A percentile compares a stretch with the other conserved stretches of the same genome.
phyloP scores from a whole-genome alignment of 1,140 invertebrate genomes.

The Drusus annulatus region DNA sequence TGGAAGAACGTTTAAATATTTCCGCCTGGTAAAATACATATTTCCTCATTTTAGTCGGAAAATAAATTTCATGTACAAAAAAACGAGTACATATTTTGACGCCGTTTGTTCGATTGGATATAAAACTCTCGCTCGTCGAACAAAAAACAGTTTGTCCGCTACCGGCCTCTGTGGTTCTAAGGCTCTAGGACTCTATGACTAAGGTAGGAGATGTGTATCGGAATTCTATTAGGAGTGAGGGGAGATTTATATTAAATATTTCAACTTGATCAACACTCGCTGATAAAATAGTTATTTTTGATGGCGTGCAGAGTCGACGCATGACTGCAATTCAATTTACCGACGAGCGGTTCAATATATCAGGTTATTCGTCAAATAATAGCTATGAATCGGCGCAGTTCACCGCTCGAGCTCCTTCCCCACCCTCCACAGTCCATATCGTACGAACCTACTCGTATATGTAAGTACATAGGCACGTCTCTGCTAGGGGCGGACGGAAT shows the following conservation, averaged over 20 bases:
- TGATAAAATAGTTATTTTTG: constrained; percentile 55
- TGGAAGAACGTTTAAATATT: not conserved
- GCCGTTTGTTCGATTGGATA: too few relatives aligned
- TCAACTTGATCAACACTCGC: constrained; percentile 41
- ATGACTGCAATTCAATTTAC: constrained; percentile 50
- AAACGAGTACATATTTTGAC: too few relatives aligned
- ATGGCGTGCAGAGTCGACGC: constrained; percentile 47
- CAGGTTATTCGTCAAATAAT: constrained; percentile 47
- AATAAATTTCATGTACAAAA: too few relatives aligned
- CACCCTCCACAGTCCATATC: not conserved
- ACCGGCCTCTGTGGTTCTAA: not conserved
- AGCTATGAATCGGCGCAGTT: not conserved
- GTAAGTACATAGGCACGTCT: too few relatives aligned
- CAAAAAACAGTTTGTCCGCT: not conserved
- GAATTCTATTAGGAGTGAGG: constrained; percentile 53
- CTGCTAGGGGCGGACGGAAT: not conserved
- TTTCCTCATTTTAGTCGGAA: too few relatives aligned
- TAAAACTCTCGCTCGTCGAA: too few relatives aligned
- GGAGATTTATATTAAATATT: constrained; percentile 58
- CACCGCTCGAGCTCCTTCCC: not conserved
- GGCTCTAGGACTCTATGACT: not conserved
- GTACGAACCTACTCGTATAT: too few relatives aligned
- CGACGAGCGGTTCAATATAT: constrained; percentile 45
- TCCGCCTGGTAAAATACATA: too few relatives aligned
- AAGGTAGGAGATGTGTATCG: constrained; percentile 47